These are phyloP conservation scores for Popillia japonica DNA, from an alignment of 1,140 invertebrate species.

Conservation along the genomic window DNA sequence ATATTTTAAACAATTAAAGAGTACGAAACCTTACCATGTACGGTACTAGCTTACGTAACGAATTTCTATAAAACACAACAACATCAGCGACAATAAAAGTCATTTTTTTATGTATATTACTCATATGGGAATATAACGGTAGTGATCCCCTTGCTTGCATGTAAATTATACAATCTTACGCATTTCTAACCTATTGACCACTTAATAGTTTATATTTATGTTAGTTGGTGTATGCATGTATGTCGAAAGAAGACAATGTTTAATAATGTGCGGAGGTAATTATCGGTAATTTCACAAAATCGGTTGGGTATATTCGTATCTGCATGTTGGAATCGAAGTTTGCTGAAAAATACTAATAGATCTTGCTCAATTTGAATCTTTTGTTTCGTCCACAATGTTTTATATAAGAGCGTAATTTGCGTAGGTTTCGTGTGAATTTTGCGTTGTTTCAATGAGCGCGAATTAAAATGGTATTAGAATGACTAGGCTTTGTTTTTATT, in stretches of 20 bases:
- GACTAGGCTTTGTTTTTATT: not conserved
- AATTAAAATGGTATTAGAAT: not conserved
- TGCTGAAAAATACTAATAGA: not conserved
- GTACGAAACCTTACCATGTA: not conserved
- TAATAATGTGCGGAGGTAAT: constrained; percentile 32
- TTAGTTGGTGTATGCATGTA: not conserved
- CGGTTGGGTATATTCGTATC: not conserved
- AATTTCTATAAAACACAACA: not conserved
- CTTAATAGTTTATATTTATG: no score
- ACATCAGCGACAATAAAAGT: not conserved
- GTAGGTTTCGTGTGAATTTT: not conserved
- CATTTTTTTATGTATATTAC: not conserved
- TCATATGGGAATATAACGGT: not conserved
- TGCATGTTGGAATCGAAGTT: not conserved
- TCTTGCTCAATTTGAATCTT: constrained; percentile 9
- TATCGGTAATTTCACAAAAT: constrained; percentile 23
- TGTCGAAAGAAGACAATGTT: constrained; percentile 22
- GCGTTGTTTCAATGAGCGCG: no score
- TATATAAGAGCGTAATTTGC: not conserved
- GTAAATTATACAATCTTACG: constrained; percentile 9
- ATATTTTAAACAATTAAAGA: not conserved
- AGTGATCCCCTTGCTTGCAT: not conserved
- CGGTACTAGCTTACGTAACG: not conserved
- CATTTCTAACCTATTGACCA: not conserved
- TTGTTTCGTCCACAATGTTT: not conserved